Base-by-base conservation (phyloP, 2,113 vertebrate species). In the Tachycineta bicolor region DNA sequence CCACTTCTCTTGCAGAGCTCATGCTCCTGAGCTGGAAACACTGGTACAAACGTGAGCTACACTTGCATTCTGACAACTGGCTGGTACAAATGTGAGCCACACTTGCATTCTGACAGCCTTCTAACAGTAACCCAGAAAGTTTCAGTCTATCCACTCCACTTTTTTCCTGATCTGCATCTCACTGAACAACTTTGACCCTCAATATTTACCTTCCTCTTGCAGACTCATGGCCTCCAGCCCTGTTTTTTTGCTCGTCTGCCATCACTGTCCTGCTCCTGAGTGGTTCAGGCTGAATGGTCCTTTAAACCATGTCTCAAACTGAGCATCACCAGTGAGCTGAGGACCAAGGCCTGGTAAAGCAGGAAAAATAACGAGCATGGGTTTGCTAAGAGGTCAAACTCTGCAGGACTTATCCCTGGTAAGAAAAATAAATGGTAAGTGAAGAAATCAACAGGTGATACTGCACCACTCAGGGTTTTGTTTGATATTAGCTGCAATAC, bases 181-280 rank as follows among this genome's bases (percentile, higher is more conserved):
- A 21, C 15, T 31, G 16, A 33, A 33, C 46, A 81, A 53, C 17
- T 46, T 12, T 19, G 9, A 75, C n/a, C 11, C 11, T 71, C n/a
- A 62, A 7, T 5, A 53, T 64, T 37, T 41, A 39, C 41, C 21
- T 81, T 59, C 75, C 24, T 28, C 4, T 62, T 25, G 8, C 11
- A 56, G n/a, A n/a, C 10, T 16, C 37, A 17, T 4, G 6, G 28
- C 41, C 39, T 89, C 49, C 12, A 12, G 4, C 22, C 44, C 24
- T 3, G 22, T 2, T 39, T 22, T 39, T 68, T 24, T 56, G n/a
- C 33, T 24, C 7, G 7, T 46, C 12, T 0, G 2, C 44, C 3
- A 3, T 39, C 7, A 0, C 56, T 39, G 34, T 28, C 20, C 43
- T 69, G 33, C 26, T 50, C 39, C 19, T 26, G 52, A 12, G 18